These are phyloP conservation scores for Smithornis capensis DNA, from an alignment of 2,113 vertebrate species.

Conservation along the genomic window DNA sequence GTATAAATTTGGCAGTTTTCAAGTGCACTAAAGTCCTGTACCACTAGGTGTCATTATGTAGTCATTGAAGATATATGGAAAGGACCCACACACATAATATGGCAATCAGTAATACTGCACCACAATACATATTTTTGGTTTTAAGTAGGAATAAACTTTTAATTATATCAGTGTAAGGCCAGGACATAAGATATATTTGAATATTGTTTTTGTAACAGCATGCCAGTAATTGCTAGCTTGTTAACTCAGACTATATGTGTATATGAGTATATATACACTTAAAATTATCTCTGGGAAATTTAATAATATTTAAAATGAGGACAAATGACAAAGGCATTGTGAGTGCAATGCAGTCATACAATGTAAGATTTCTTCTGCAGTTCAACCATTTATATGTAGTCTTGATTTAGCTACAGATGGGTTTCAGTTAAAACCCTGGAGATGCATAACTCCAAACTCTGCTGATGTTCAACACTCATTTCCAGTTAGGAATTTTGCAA, in stretches of 20 bases:
- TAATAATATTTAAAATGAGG: not conserved
- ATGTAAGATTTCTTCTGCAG: not conserved
- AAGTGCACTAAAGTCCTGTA: not conserved
- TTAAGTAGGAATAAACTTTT: not conserved
- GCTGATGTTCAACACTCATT: constrained; percentile 30
- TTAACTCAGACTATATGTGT: not conserved
- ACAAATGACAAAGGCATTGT: not conserved
- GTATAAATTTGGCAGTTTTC: not conserved
- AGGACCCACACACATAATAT: accelerated
- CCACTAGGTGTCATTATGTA: constrained; percentile 59
- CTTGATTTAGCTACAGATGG: not conserved
- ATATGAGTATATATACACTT: not conserved
- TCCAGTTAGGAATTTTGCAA: constrained; percentile 19
- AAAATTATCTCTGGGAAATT: not conserved
- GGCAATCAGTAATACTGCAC: not conserved
- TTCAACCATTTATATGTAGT: not conserved
- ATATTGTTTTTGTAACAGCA: not conserved
- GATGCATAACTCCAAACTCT: not conserved
- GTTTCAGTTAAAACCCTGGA: not conserved
- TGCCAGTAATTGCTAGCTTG: not conserved
- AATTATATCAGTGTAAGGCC: not conserved
- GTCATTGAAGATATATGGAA: not conserved
- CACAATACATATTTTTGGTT: not conserved
- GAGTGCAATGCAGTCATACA: not conserved
- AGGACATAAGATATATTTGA: not conserved